phyloP scores from a whole-genome alignment of 2,888 invertebrate genomes.

The Malachius bipustulatus region DNA sequence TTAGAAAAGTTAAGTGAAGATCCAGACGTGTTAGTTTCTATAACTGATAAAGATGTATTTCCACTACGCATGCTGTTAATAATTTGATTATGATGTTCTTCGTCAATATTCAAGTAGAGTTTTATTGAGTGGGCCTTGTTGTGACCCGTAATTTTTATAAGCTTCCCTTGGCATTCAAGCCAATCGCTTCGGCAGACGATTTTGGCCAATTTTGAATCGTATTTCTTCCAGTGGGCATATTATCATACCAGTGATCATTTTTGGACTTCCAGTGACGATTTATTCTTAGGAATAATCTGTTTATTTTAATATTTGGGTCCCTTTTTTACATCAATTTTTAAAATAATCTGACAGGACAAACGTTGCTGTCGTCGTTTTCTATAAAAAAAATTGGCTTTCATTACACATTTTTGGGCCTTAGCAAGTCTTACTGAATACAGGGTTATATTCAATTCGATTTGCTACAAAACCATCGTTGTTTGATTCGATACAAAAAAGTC shows the following conservation, averaged over 20 bases:
- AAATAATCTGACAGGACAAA: constrained; percentile 5
- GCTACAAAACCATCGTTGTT: constrained; percentile 10
- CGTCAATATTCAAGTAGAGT: neutral
- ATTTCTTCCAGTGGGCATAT: constrained; percentile 1
- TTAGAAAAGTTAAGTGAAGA: neutral
- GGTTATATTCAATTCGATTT: constrained; percentile 13
- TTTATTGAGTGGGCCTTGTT: too few relatives aligned
- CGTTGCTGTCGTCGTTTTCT: neutral
- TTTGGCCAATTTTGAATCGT: neutral
- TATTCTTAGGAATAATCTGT: constrained; percentile 6
- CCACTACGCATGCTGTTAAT: neutral
- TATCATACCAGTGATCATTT: neutral
- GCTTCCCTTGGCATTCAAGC: constrained; percentile 2
- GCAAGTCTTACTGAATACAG: constrained; percentile 2
- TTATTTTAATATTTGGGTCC: constrained; percentile 10
- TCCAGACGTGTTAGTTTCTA: neutral
- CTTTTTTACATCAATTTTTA: neutral
- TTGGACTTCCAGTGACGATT: too few relatives aligned
- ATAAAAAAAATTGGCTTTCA: neutral
- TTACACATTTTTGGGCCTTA: neutral
- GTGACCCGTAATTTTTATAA: neutral
- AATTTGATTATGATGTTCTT: neutral
- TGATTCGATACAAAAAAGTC: neutral
- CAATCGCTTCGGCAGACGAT: constrained; percentile 1
- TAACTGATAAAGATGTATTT: neutral